Evolutionary conservation across 2,113 vertebrate species (phyloP), one percentile per base, ranked within the genome.

Genomic region (Gobio gobio): DNA sequence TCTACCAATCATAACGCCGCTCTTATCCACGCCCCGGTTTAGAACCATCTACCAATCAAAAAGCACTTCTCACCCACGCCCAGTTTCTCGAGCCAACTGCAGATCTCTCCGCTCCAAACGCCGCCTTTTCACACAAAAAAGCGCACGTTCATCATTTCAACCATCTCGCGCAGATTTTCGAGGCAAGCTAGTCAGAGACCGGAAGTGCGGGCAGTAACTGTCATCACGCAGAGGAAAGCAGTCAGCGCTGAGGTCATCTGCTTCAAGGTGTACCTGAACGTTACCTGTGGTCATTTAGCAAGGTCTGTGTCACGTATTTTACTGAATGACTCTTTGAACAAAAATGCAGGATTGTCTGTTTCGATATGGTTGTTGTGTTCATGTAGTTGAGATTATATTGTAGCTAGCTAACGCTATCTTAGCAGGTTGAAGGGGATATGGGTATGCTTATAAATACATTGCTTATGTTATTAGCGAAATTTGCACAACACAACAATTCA

Each of bases 221-320:
- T 66, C 45, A 66, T 51, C 54, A 68, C 74, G 16, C 68, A 80
- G 64, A 36, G 63, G 45, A 43, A 45, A 13, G 51, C 29, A 54
- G 82, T 66, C 58, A 78, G 83, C 18, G 4, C 61, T 51, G 87
- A 91, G 87, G 85, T 90, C 90, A 83, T 82, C 33, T 54, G 58
- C 40, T 75, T 68, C 22, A 36, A 66, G 61, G 13, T 29, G 58
- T 3, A 36, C 59, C 72, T 79, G 75, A 72, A 59, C 76, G n/a
- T 78, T 63, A 49, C 61, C 63, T 68, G 61, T 73, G 26, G 33
- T 73, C 6, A 63, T 70, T 5, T 8, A 78, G 13, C 51, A 8
- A 77, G 77, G 86, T 89, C 63, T 81, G 83, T 82, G 26, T 43
- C 59, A 3, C 1, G 4, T 20, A 33, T 54, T 47, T 76, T 10